Percentiles rank a stretch among this genome's conserved stretches.
Conservation (phyloP, 64 coral and sea anemone species). For the Catalaphyllia jardinei region DNA sequence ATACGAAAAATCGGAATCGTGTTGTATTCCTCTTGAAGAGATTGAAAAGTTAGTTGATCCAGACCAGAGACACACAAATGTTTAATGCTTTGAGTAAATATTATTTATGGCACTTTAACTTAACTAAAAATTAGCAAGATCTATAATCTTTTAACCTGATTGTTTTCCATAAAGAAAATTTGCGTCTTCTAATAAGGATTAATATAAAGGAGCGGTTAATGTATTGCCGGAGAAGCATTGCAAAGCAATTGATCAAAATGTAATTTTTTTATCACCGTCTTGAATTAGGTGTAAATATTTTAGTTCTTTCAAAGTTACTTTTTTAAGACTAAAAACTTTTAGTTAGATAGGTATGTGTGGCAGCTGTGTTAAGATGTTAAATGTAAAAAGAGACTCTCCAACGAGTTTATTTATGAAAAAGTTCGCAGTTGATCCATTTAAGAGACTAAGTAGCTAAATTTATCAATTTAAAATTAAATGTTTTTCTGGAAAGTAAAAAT, state of each 20-base stretch:
- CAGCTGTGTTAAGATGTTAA: not conserved
- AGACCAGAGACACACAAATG: conserved; percentile 23
- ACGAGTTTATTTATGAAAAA: not conserved
- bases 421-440: not conserved
- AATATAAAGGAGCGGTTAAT: not conserved
- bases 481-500: no score
- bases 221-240: not conserved
- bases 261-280: not conserved
- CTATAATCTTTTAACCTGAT: not conserved
- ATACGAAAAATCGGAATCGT: not conserved
- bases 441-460: no score
- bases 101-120: not conserved
- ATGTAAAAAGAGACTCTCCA: no score
- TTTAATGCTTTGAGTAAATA: not conserved
- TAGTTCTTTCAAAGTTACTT: conserved; percentile 18
- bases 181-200: not conserved
- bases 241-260: not conserved
- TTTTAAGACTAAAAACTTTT: not conserved
- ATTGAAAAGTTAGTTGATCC: conserved; percentile 1
- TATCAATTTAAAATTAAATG: no score
- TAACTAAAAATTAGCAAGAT: not conserved
- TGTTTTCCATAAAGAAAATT: not conserved
- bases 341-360: not conserved
- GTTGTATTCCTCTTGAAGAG: conserved; percentile 14
- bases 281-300: not conserved